Percentiles rank a stretch among this genome's conserved stretches.
These are phyloP conservation scores for Tridacna gigas DNA, from an alignment of 2,888 invertebrate species.

Conservation along the genomic window DNA sequence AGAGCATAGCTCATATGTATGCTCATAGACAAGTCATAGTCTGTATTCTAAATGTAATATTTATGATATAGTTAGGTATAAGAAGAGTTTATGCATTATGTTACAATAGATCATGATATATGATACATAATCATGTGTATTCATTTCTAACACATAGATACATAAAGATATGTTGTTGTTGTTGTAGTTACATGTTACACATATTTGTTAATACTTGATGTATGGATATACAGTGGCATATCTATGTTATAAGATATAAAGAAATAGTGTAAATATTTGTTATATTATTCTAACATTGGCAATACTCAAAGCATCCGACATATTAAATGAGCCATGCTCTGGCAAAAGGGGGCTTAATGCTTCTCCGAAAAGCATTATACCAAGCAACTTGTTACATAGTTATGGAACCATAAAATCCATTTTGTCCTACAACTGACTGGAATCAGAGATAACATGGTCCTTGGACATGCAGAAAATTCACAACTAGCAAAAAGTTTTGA, in stretches of 20 bases:
- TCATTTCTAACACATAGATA: slow-evolving; percentile 3
- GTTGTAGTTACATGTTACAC: background rate
- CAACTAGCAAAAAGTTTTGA: no score
- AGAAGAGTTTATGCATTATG: slow-evolving; percentile 5
- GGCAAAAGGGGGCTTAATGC: no score
- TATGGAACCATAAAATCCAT: no score
- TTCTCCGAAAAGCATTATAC: no score
- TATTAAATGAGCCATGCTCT: no score
- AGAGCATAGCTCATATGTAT: no score
- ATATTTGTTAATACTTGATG: background rate
- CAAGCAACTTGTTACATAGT: no score
- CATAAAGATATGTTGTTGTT: background rate
- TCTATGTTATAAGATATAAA: background rate
- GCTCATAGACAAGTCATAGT: no score
- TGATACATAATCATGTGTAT: slow-evolving; percentile 8
- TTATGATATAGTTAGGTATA: background rate
- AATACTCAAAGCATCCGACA: background rate
- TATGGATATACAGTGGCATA: slow-evolving; percentile 11
- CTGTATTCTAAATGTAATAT: no score
- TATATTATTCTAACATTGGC: background rate
- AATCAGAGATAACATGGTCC: no score
- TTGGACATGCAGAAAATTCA: no score
- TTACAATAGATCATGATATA: background rate
- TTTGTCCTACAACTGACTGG: no score
- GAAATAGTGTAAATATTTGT: slow-evolving; percentile 3